Base-by-base conservation (phyloP, 2,113 vertebrate species). In the Toxotes jaculatrix region DNA sequence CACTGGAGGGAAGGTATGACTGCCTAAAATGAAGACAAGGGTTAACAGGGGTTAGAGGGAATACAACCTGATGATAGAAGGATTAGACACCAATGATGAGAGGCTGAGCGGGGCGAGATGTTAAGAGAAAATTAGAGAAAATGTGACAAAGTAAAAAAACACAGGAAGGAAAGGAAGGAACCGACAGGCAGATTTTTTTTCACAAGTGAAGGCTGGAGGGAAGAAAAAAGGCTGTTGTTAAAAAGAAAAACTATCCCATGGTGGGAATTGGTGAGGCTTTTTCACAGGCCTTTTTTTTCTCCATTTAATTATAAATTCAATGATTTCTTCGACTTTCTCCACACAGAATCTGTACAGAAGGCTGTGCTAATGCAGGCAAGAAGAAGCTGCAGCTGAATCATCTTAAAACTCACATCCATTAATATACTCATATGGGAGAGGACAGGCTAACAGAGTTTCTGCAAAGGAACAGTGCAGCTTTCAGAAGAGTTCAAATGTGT, bases 291-390 rank as follows among this genome's bases (percentile, higher is more conserved):
- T 21, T 9, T 32, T 31, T 56, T 38, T 53, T 40, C 14, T 31
- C 10, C 14, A 71, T 55, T 68, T 87, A 27, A 77, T 75, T 67
- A 81, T 32, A 73, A 69, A 85, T 86, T 77, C 74, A 84, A 42
- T 38, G 75, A 84, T 84, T 82, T 75, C 13, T 63, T 31, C 6
- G 10, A 83, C 51, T 63, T 83, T 14, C 17, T 57, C 23, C 34
- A 61, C 51, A 27, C 2, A 59, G 51, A 65, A 51, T 80, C 62
- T 61, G 45, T 49, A 57, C 43, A 74, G 42, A 68, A 19, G 51
- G 13, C 62, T 31, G 57, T 5, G 7, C 40, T 43, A 34, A 56
- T 42, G 32, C 27, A 16, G 27, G 36, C n/a, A 42, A 43, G 65
- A 51, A 32, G 14, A 68, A 56, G 61, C 61, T 55, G 70, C 70